Percentiles rank a stretch among this genome's conserved stretches.
Conservation (phyloP, 2,888 invertebrate species). For the Plebejus argus region DNA sequence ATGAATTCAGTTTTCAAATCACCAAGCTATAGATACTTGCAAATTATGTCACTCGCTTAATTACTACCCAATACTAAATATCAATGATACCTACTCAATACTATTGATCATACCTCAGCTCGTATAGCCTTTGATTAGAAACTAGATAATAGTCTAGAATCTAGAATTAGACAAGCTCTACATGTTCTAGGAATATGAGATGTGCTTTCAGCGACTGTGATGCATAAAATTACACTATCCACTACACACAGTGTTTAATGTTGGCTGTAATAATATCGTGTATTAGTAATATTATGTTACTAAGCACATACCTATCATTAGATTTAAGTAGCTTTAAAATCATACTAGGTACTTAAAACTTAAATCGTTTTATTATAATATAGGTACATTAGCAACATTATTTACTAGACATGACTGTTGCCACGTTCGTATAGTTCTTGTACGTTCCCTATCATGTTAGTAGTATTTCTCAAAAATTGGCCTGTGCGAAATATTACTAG, state of each 20-base stretch:
- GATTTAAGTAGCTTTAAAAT: no score
- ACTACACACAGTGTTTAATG: not conserved
- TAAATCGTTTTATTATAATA: no score
- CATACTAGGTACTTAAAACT: no score
- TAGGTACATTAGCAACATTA: no score
- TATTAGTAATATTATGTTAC: no score
- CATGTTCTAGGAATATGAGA: not conserved
- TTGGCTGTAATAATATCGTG: not conserved
- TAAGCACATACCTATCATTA: no score
- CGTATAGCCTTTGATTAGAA: not conserved
- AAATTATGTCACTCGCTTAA: no score
- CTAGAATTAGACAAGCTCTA: not conserved
- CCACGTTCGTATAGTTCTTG: no score
- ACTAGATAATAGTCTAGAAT: constrained; percentile 1
- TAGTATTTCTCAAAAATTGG: no score
- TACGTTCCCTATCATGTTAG: no score
- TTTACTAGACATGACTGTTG: no score
- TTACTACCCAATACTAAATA: not conserved
- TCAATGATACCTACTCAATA: not conserved
- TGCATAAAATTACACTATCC: not conserved
- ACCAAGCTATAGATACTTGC: not conserved
- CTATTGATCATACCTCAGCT: not conserved
- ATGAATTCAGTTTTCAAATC: not conserved
- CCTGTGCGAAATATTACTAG: no score
- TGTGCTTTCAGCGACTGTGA: not conserved